These are phyloP conservation scores for Chunga burmeisteri DNA, from an alignment of 2,113 vertebrate species.

Conservation along the genomic window DNA sequence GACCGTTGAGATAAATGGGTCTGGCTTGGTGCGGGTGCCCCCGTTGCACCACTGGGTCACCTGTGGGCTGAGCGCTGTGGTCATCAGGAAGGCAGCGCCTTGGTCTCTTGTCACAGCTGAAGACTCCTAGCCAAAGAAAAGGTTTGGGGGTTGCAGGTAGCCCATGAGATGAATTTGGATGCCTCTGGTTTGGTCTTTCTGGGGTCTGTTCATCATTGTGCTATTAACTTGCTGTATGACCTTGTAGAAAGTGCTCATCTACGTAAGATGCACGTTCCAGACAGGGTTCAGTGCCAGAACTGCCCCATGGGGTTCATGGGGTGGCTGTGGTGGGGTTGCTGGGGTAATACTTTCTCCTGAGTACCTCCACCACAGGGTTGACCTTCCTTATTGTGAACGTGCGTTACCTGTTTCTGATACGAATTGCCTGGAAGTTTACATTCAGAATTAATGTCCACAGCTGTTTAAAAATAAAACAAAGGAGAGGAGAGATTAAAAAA, in stretches of 20 bases:
- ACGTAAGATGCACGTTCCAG: background rate
- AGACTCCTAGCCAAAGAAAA: background rate
- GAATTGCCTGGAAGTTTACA: background rate
- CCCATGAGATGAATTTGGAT: background rate
- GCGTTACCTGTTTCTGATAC: background rate
- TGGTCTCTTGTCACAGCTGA: background rate
- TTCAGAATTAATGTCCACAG: background rate
- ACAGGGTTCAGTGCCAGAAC: no score
- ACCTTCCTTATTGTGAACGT: accelerated
- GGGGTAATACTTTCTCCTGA: background rate
- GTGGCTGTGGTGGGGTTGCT: background rate
- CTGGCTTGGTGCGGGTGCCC: background rate
- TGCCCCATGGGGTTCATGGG: background rate
- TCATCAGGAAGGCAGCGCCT: background rate
- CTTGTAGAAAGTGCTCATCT: background rate
- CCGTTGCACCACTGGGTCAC: background rate
- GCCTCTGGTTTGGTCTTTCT: background rate
- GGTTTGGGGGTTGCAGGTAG: background rate
- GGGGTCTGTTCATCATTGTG: background rate
- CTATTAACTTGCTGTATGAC: background rate
- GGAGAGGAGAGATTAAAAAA: background rate
- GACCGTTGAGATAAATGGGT: background rate
- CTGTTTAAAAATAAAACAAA: background rate
- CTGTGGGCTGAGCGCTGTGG: background rate
- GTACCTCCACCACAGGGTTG: background rate